phyloP scores from a whole-genome alignment of 2,797 vertebrate genomes.

The Pangasius djambal region DNA sequence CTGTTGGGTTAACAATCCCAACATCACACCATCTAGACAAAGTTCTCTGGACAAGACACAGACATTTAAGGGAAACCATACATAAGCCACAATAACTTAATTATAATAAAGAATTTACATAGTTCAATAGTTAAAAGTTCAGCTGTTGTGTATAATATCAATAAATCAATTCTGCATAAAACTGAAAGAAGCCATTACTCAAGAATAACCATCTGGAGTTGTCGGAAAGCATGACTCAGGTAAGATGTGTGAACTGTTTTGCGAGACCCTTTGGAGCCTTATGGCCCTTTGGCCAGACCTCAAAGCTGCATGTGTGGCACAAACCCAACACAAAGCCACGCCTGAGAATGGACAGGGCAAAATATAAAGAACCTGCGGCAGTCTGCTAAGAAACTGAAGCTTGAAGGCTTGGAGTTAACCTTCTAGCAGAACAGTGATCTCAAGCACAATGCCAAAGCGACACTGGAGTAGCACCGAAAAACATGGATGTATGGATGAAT shows the following conservation, averaged over 20 bases:
- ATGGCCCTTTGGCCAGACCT: neutral
- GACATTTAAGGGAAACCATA: neutral
- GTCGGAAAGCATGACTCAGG: neutral
- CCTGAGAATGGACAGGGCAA: neutral
- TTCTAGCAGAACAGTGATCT: neutral
- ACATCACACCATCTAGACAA: neutral
- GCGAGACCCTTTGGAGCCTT: neutral
- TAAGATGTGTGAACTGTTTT: neutral
- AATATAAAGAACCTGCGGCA: neutral
- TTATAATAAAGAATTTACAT: neutral
- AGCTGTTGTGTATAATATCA: too few species aligned
- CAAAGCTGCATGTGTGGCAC: neutral
- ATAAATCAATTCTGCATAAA: neutral
- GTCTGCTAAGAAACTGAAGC: neutral
- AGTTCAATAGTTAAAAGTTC: neutral
- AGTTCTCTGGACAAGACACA: neutral
- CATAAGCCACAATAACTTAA: neutral
- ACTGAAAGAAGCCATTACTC: neutral
- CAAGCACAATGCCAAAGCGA: neutral
- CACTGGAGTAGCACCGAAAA: neutral
- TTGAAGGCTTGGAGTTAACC: neutral
- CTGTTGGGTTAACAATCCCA: neutral
- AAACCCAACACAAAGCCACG: neutral
- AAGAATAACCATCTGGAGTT: constrained; percentile 10
- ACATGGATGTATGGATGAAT: neutral